phyloP scores from a whole-genome alignment of 2,888 invertebrate species.

The Elgonia sp. region DNA sequence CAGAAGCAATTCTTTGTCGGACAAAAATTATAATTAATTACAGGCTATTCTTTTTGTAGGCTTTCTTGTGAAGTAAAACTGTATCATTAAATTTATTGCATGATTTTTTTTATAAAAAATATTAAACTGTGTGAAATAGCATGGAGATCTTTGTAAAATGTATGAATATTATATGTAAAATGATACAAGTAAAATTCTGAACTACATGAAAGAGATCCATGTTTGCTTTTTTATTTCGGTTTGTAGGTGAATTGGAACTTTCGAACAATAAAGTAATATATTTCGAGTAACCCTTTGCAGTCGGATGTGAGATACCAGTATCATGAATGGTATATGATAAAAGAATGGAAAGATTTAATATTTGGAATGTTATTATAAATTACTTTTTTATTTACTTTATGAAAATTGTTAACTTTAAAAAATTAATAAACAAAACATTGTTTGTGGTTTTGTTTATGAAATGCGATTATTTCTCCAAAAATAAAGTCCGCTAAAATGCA shows the following conservation, averaged over 20 bases:
- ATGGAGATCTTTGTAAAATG: constrained; percentile 17
- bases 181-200: constrained; percentile 19
- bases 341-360: constrained; percentile 38
- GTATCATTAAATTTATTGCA: no score
- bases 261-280: constrained; percentile 61
- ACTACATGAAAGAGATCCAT: constrained; percentile 50
- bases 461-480: no score
- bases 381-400: no score
- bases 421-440: no score
- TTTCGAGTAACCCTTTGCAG: constrained; percentile 58
- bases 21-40: no score
- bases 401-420: no score
- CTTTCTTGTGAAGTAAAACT: no score
- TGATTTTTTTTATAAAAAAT: no score
- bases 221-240: constrained; percentile 60
- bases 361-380: constrained; percentile 43
- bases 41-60: no score
- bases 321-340: constrained; percentile 20
- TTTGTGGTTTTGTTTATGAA: no score
- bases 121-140: no score
- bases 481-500: neutral
- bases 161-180: constrained; percentile 55
- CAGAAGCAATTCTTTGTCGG: no score
- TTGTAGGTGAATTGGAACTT: constrained; percentile 58
- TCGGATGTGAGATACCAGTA: constrained; percentile 2